Conservation (phyloP, 2,888 invertebrate species). For the Lepidocyrtinus sp. region DNA sequence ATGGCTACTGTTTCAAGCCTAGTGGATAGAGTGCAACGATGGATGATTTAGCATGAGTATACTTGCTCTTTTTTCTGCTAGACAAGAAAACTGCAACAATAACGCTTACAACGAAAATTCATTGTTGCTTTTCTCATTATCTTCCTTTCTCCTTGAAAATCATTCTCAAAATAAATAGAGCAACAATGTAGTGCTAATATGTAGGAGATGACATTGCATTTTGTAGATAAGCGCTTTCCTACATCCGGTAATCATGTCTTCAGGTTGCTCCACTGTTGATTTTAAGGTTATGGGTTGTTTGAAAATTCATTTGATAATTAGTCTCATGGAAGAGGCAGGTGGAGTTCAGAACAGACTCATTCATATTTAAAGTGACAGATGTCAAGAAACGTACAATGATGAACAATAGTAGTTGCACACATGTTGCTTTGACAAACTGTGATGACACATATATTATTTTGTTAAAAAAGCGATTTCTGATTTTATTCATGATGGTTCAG, state of each 20-base stretch:
- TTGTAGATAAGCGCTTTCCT: background rate
- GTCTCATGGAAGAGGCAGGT: too few relatives aligned
- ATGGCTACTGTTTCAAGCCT: conserved; percentile 33
- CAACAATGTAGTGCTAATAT: background rate
- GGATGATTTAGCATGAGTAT: background rate
- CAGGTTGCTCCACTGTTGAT: background rate
- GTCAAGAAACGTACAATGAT: background rate
- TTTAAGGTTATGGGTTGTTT: too few relatives aligned
- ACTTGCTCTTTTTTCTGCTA: background rate
- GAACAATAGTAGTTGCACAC: too few relatives aligned
- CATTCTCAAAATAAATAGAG: conserved; percentile 17
- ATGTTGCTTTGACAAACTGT: too few relatives aligned
- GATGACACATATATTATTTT: too few relatives aligned
- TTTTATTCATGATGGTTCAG: too few relatives aligned
- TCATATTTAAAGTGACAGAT: background rate
- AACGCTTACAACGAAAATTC: background rate
- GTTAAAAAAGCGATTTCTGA: background rate
- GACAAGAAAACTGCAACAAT: too few relatives aligned
- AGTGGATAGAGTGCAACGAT: background rate
- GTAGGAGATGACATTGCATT: conserved; percentile 13
- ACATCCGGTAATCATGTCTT: conserved; percentile 11
- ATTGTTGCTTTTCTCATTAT: conserved; percentile 2
- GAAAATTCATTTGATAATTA: background rate
- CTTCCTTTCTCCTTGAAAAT: conserved; percentile 33
- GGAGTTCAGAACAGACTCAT: too few relatives aligned